Evolutionary conservation across 2,888 invertebrate genomes (phyloP), one percentile per base, ranked within the genome.

Genomic region (Scaptomyza tumidula): DNA sequence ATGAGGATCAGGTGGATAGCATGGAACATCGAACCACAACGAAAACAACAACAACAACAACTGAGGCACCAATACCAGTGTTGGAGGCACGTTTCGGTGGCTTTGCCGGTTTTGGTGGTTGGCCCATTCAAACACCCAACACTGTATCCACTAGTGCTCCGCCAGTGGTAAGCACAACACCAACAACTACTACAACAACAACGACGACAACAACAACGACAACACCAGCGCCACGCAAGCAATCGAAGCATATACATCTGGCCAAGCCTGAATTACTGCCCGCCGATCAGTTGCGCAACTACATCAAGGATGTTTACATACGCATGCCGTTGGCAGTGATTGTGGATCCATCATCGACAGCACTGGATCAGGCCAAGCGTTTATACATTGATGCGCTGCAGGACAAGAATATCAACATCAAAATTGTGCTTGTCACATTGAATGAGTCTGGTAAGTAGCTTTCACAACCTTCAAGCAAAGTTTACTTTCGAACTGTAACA

Each of bases 291-390:
- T 80, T 92, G 70, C 89, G 92, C 61, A 91, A 91, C 72, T 92
- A 91, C 66, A 90, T 92, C 57, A 92, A 92, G 78, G 92, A 92
- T 85, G 90, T 91, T 48, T 92, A 92, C 73, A 90, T 92, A 57
- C 90, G 92, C 53, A 91, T 91, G 90, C 92, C 92, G n/a, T 69
- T 92, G 65, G 92, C 92, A 6, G 91, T 91, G 44, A 90, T 92
- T 59, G 90, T 92, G 43, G 92, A 92, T 83, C 92, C 92, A 33
- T 90, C 91, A 24, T 69, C 88, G 1, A 89, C 90, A 52, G 89
- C 91, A 29, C 73, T 92, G 61, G 90, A 90, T 16, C 91, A 91
- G 72, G 88, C 92, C 48, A 92, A 91, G 70, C 82, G 84, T 1
- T 77, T 92, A 10, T 92, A 92, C 80, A 91, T 90, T 49, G 91